Conservation (phyloP, 2,113 vertebrate species). For the Mixornis gularis region DNA sequence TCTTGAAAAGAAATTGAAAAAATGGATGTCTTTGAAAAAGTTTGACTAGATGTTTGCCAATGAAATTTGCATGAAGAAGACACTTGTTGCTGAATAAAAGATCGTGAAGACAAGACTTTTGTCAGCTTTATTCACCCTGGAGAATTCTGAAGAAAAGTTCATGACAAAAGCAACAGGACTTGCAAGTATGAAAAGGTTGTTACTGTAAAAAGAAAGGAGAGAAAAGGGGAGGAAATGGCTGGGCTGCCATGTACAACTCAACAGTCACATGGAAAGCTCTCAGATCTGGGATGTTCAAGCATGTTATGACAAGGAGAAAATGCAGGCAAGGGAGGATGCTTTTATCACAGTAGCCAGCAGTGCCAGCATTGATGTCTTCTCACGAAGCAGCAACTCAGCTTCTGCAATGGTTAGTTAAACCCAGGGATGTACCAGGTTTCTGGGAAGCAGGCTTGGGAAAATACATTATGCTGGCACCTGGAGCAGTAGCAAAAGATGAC, state of each 20-base stretch:
- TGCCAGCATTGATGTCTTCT: background rate
- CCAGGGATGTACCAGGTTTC: background rate
- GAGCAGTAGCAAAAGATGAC: background rate
- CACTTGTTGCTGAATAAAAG: background rate
- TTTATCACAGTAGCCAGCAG: background rate
- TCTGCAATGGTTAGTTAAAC: background rate
- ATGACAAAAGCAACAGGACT: background rate
- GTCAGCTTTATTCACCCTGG: background rate
- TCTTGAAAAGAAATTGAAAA: background rate
- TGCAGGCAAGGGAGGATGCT: background rate
- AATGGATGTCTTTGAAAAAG: background rate
- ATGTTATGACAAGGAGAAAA: rapidly evolving
- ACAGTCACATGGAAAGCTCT: background rate
- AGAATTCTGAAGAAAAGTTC: background rate
- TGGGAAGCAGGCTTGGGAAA: background rate
- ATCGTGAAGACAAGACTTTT: background rate
- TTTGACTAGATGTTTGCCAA: background rate
- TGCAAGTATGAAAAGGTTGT: background rate
- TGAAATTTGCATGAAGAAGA: background rate
- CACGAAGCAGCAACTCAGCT: background rate
- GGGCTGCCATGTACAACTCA: background rate
- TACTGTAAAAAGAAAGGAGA: background rate
- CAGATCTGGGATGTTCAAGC: background rate
- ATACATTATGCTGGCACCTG: background rate
- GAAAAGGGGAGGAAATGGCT: background rate